Percentiles rank a stretch among this genome's conserved stretches.
These are phyloP conservation scores for Petrosia ficiformis DNA, from an alignment of 37 sponge, comb jelly and placozoan genomes.

Conservation along the genomic window DNA sequence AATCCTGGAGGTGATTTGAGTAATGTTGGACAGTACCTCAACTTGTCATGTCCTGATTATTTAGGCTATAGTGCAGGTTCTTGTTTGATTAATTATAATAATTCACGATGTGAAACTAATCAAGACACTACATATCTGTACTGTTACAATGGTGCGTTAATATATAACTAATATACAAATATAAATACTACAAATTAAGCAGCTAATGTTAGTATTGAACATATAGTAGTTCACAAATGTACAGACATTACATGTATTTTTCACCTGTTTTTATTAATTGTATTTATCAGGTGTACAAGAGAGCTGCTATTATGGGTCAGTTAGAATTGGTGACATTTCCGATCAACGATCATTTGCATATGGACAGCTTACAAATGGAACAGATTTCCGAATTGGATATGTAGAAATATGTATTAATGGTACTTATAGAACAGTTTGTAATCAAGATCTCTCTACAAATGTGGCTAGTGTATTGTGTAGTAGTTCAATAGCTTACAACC, in stretches of 20 bases:
- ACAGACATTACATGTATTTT: too few relatives aligned
- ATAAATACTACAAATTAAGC: neutral
- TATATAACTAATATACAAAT: too few relatives aligned
- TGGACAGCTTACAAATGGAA: neutral
- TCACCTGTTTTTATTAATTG: too few relatives aligned
- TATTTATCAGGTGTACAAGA: neutral
- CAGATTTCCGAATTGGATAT: neutral
- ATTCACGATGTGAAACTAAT: neutral
- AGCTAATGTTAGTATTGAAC: too few relatives aligned
- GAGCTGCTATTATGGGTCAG: neutral
- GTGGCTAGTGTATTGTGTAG: neutral
- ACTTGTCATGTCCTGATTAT: neutral
- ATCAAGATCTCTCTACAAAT: neutral
- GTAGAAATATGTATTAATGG: neutral
- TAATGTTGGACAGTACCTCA: too few relatives aligned
- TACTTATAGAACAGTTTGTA: neutral
- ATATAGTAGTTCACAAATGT: too few relatives aligned
- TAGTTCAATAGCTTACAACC: neutral
- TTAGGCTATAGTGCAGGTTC: neutral
- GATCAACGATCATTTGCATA: neutral
- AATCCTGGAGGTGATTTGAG: neutral
- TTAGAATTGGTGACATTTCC: neutral
- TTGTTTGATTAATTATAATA: neutral
- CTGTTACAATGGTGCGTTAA: neutral
- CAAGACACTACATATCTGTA: neutral